Base-by-base conservation (phyloP, 1,140 invertebrate species). In the Melipona quadrifasciata region DNA sequence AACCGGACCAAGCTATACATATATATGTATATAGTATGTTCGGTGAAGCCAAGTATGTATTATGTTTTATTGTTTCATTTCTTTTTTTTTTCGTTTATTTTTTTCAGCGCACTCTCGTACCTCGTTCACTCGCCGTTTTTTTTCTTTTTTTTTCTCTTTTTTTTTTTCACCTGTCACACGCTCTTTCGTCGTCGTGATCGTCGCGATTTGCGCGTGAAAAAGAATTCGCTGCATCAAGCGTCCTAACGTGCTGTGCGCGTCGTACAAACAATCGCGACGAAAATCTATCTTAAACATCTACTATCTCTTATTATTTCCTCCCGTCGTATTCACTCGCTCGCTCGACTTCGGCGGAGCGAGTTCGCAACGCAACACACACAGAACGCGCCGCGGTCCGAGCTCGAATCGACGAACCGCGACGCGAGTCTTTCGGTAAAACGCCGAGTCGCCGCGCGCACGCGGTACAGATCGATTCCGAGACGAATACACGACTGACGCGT, bases 1-100 rank as follows among this genome's bases (percentile, higher is more conserved):
- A 87, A 90, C 65, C 76, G 82, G 79, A 71, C 83, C 83, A 85
- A 82, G 84, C 82, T 81, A 88, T 77, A 71, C 79, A 78, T 65
- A 24, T 76, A 88, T 77, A 71, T 76, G 75, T 65, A 24, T 76
- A 80, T 70, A 77, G 47, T 72, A 74, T 73, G 77, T 61, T 83
- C 53, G 79, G 67, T 80, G 68, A 84, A 87, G 85, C 81, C 85
- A 91, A 88, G 67, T 87, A 58, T 77, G 67, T 87, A 58, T 77
- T 80, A 71, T 76, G 74, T 77, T 77, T 71, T 80, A 79, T 81
- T 31, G 12, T 24, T 79, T 53, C 34, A 34, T 70, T 34, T 55
- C 83, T 65, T 57, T 67, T 55, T 77, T 39, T 19, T 53, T 27
- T 47, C 70, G 55, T 80, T 57, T 57, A 55, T 57, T 16, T 65